Percentiles rank a stretch among this genome's conserved stretches.
These are phyloP conservation scores for Cheilosia vulpina DNA, from an alignment of 2,888 invertebrate genomes.

Conservation along the genomic window DNA sequence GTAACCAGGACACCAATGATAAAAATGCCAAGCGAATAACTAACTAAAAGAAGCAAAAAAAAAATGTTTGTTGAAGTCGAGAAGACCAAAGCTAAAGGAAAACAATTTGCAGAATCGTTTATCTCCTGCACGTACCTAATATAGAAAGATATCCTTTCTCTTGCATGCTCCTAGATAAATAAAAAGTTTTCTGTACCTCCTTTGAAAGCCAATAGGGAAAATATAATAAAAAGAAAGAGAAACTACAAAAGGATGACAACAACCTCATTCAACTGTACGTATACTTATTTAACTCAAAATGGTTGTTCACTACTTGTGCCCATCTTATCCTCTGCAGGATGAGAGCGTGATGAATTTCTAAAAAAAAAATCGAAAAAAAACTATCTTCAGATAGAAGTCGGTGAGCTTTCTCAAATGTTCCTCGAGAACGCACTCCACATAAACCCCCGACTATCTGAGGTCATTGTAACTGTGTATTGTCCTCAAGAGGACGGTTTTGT, in stretches of 20 bases:
- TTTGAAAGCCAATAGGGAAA: constrained; percentile 55
- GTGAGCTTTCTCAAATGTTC: constrained; percentile 50
- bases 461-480: constrained; percentile 62
- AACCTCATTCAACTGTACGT: constrained; percentile 47
- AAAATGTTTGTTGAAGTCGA: constrained; percentile 9
- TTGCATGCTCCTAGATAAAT: constrained; percentile 46
- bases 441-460: constrained; percentile 55
- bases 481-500: constrained; percentile 43
- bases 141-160: constrained; percentile 41
- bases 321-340: constrained; percentile 23
- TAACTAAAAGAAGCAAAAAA: constrained; percentile 4
- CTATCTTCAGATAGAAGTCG: constrained; percentile 17
- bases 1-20: constrained; percentile 58
- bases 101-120: constrained; percentile 56
- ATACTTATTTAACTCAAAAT: constrained; percentile 44
- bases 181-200: constrained; percentile 6
- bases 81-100: constrained; percentile 23
- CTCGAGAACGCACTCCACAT: constrained; percentile 39
- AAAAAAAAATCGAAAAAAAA: background rate
- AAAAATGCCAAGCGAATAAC: constrained; percentile 38
- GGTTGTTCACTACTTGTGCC: constrained; percentile 20
- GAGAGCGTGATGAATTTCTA: constrained; percentile 52
- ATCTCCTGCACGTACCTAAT: constrained; percentile 60
- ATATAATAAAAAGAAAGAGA: constrained; percentile 21
- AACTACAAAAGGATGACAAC: constrained; percentile 49